phyloP scores from a whole-genome alignment of 2,797 vertebrate genomes.

The Taeniopygia guttata region DNA sequence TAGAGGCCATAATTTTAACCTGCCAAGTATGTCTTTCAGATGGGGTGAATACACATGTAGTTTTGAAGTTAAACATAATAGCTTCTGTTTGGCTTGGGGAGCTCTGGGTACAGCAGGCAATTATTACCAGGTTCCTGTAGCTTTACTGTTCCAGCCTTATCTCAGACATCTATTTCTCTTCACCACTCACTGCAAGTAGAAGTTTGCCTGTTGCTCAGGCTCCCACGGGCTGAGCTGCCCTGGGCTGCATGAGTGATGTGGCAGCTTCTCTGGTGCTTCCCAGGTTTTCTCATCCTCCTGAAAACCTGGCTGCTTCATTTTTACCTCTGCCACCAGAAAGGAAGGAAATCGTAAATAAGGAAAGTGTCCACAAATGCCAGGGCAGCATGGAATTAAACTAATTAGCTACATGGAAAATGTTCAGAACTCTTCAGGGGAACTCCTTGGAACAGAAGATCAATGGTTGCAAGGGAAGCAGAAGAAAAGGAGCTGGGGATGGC shows the following conservation, averaged over 20 bases:
- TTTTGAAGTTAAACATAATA: neutral
- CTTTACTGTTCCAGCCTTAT: neutral
- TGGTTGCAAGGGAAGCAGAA: neutral
- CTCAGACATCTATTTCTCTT: neutral
- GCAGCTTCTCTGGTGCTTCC: neutral
- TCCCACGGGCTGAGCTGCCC: neutral
- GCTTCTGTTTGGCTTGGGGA: neutral
- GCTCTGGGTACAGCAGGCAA: neutral
- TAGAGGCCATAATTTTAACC: neutral
- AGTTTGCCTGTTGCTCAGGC: neutral
- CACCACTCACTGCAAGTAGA: neutral
- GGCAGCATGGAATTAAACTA: neutral
- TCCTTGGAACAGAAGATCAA: neutral
- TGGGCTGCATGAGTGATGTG: fast-evolving
- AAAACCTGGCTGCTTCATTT: neutral
- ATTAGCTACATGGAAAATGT: neutral
- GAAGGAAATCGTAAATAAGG: neutral
- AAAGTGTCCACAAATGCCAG: neutral
- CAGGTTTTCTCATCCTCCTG: neutral
- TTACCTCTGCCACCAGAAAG: neutral
- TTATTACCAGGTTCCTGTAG: neutral
- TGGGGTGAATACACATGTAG: neutral
- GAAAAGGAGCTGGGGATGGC: neutral
- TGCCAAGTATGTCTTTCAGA: neutral
- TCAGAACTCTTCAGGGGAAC: neutral